Conservation (phyloP, 2,113 vertebrate species). For the Sinocyclocheilus maitianheensis region DNA sequence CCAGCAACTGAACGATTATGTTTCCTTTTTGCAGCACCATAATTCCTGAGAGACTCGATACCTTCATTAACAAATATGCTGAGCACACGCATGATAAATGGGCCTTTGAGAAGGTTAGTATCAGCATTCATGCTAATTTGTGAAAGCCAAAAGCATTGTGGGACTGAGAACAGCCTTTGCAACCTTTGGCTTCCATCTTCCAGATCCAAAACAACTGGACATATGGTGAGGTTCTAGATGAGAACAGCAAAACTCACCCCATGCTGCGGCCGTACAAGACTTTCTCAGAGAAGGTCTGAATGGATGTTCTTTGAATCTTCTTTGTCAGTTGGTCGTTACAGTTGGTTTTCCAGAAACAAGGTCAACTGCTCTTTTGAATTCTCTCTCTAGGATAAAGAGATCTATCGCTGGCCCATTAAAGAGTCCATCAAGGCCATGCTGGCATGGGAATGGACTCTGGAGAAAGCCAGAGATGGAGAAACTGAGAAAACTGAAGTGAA, state of each 20-base stretch:
- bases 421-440: conserved; percentile 94
- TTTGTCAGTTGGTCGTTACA: background rate
- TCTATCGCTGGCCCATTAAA: conserved; percentile 94
- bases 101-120: conserved; percentile 90
- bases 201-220: conserved; percentile 95
- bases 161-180: background rate
- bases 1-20: background rate
- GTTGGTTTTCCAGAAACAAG: background rate
- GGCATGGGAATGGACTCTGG: conserved; percentile 92
- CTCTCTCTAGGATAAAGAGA: conserved; percentile 87
- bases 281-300: conserved; percentile 91
- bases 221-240: conserved; percentile 85
- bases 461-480: conserved; percentile 89
- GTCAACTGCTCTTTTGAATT: background rate
- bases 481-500: conserved; percentile 83
- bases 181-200: conserved; percentile 30
- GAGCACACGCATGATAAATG: conserved; percentile 93
- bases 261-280: conserved; percentile 95
- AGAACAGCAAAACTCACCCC: conserved; percentile 86
- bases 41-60: conserved; percentile 90
- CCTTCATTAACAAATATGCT: conserved; percentile 90
- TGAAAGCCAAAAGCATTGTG: background rate
- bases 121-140: background rate
- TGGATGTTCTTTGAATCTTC: background rate
- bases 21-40: conserved; percentile 79